Percentiles rank a stretch among this genome's conserved stretches.
phyloP scores from a whole-genome alignment of 1,140 invertebrate species.

The Theocolax elegans region DNA sequence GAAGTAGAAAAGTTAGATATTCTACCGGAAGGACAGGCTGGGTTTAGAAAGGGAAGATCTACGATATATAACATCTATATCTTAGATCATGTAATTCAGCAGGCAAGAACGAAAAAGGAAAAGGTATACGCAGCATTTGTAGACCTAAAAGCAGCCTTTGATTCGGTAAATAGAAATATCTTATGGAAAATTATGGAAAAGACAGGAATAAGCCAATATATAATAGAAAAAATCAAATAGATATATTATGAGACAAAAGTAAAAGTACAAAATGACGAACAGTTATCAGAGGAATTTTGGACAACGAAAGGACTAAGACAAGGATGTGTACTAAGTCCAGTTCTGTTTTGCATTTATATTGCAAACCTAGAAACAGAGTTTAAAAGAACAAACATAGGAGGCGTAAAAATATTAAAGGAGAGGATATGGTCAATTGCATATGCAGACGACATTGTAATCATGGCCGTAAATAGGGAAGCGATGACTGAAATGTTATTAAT shows the following conservation, averaged over 20 bases:
- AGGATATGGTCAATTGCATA: constrained; percentile 27
- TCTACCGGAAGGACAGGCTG: no score
- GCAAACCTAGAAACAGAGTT: constrained; percentile 6
- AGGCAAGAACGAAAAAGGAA: constrained; percentile 2
- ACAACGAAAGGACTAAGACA: no score
- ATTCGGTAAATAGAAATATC: constrained; percentile 14
- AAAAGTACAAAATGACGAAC: background rate
- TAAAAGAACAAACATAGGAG: constrained; percentile 15
- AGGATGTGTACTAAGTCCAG: constrained; percentile 31
- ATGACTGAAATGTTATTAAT: constrained; percentile 14
- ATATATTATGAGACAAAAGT: background rate
- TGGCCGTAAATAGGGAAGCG: constrained; percentile 19
- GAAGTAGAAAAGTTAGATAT: constrained; percentile 25
- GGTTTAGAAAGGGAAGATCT: constrained; percentile 17
- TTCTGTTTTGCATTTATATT: constrained; percentile 38
- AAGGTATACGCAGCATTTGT: background rate
- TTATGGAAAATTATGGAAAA: background rate
- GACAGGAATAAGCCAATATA: background rate
- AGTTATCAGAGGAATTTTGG: no score
- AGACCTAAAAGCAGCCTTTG: no score
- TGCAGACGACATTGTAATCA: constrained; percentile 25
- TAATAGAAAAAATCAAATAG: constrained; percentile 25
- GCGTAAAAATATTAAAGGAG: background rate
- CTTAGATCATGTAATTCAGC: constrained; percentile 12
- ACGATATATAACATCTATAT: constrained; percentile 32